phyloP scores from a whole-genome alignment of 2,113 vertebrate genomes.

The Girardinichthys multiradiatus region DNA sequence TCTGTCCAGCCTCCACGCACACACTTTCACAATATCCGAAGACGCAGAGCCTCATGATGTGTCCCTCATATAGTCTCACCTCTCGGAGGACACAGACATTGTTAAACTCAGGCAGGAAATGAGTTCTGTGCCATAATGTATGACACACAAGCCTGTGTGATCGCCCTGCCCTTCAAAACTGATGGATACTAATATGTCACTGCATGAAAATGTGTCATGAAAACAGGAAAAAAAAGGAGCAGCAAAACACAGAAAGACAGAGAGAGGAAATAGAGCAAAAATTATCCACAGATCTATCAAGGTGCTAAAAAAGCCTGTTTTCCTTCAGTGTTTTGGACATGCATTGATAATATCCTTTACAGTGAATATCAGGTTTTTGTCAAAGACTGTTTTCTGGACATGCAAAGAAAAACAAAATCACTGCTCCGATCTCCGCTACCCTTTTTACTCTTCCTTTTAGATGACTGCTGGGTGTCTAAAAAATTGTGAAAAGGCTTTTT shows the following conservation, averaged over 20 bases:
- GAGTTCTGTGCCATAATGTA: constrained; percentile 65
- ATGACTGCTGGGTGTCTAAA: constrained; percentile 35
- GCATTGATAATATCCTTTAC: constrained; percentile 11
- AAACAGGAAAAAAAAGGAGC: constrained; percentile 34
- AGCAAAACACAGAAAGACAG: constrained; percentile 19
- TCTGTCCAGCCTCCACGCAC: background rate
- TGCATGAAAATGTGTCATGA: constrained; percentile 63
- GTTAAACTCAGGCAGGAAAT: constrained; percentile 69
- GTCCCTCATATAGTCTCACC: constrained; percentile 69
- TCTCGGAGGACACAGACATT: constrained; percentile 68
- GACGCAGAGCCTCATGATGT: constrained; percentile 31
- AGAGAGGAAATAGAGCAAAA: constrained; percentile 56
- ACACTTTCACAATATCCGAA: constrained; percentile 37
- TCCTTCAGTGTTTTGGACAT: constrained; percentile 19
- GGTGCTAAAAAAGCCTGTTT: constrained; percentile 47
- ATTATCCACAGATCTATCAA: constrained; percentile 45
- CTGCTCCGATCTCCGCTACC: constrained; percentile 20
- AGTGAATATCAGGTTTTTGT: constrained; percentile 14
- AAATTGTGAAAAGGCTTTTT: constrained; percentile 30
- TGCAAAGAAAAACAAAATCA: constrained; percentile 49
- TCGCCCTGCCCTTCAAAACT: constrained; percentile 72
- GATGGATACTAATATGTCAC: constrained; percentile 69
- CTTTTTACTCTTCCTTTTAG: constrained; percentile 25
- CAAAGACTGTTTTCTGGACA: constrained; percentile 19
- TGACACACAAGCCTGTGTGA: constrained; percentile 53